Percentiles rank a stretch among this genome's conserved stretches.
Evolutionary conservation across 2,888 invertebrate species (phyloP).

Genomic region (Drosophila borborema): DNA sequence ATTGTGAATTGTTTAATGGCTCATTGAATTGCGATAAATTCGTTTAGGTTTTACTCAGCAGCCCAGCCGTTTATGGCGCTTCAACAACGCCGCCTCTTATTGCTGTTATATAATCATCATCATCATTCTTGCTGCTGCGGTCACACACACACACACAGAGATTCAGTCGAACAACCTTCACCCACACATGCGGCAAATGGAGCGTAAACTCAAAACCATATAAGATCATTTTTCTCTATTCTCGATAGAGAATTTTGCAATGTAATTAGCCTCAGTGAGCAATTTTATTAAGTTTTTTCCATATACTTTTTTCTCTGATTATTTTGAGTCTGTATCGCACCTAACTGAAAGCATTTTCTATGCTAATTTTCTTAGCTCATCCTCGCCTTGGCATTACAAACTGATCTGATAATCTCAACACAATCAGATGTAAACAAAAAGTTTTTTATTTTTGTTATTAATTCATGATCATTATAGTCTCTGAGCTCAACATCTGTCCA

Average conservation of each 20-base stretch:
- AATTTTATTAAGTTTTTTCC: neutral
- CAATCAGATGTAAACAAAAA: conserved; percentile 1
- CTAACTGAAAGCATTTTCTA: neutral
- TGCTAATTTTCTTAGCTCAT: neutral
- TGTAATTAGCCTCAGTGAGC: conserved; percentile 10
- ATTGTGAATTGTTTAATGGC: conserved; percentile 57
- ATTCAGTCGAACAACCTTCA: conserved; percentile 62
- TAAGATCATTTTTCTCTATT: conserved; percentile 36
- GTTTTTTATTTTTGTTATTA: neutral
- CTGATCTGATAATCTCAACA: neutral
- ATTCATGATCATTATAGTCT: neutral
- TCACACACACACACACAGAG: conserved; percentile 33
- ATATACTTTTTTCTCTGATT: neutral
- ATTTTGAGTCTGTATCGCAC: neutral
- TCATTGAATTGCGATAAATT: conserved; percentile 68
- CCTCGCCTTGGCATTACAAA: conserved; percentile 1
- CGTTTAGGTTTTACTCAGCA: conserved; percentile 58
- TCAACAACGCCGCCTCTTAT: conserved; percentile 58
- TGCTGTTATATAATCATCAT: conserved; percentile 35
- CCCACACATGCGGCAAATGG: conserved; percentile 69
- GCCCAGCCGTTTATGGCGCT: conserved; percentile 62
- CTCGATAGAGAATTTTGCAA: conserved; percentile 3
- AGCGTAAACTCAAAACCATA: conserved; percentile 57
- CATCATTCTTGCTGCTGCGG: conserved; percentile 40
- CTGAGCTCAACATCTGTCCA: neutral